phyloP scores from a whole-genome alignment of 2,797 vertebrate species.

The Alcedo atthis region DNA sequence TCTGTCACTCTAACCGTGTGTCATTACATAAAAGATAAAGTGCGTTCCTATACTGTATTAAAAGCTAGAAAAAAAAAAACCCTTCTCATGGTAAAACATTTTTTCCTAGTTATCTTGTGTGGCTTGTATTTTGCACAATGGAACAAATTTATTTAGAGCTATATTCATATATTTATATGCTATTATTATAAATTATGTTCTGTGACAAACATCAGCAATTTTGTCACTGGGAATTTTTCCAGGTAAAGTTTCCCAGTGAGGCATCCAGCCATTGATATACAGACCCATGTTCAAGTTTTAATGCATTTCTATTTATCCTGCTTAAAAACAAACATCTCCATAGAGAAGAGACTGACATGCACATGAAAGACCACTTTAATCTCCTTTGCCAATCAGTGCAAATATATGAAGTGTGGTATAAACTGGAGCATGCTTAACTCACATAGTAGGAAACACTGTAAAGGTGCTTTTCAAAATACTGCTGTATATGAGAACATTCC shows the following conservation, averaged over 20 bases:
- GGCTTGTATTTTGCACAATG: background rate
- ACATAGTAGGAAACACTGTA: background rate
- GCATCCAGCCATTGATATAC: background rate
- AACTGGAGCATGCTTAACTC: background rate
- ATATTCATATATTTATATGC: background rate
- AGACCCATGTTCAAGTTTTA: background rate
- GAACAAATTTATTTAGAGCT: background rate
- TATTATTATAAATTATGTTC: background rate
- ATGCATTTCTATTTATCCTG: conserved; percentile 11
- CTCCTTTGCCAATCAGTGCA: background rate
- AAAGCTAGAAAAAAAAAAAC: background rate
- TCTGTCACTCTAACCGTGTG: background rate
- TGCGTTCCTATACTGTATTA: accelerated
- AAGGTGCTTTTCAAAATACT: background rate
- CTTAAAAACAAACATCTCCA: background rate
- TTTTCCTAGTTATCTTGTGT: background rate
- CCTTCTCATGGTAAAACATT: background rate
- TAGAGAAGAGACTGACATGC: background rate
- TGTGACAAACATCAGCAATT: background rate
- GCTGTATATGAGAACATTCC: background rate
- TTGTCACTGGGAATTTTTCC: background rate
- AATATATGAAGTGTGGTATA: background rate
- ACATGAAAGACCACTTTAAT: conserved; percentile 9
- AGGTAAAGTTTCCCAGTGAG: background rate
- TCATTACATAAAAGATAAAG: background rate